These are phyloP conservation scores for Semnornis frantzii DNA, from an alignment of 2,113 vertebrate species.

Conservation along the genomic window DNA sequence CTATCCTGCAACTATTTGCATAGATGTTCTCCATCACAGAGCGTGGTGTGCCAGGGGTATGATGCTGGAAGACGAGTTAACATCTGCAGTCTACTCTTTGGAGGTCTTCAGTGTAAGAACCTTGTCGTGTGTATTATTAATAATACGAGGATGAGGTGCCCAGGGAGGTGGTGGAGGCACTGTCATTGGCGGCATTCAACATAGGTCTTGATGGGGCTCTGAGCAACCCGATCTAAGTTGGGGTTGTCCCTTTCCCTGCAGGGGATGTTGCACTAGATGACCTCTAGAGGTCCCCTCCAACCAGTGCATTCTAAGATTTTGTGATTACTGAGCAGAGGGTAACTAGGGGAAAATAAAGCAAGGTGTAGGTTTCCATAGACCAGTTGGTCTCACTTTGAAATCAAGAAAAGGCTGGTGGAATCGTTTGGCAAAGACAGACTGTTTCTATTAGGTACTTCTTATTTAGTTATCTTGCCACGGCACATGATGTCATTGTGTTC, in stretches of 20 bases:
- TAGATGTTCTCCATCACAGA: not conserved
- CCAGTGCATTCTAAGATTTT: too few relatives aligned
- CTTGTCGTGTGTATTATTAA: not conserved
- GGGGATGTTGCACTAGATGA: too few relatives aligned
- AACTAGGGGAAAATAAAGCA: not conserved
- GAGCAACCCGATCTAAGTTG: too few relatives aligned
- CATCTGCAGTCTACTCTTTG: not conserved
- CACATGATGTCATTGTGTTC: not conserved
- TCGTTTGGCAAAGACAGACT: not conserved
- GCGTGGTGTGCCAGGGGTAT: not conserved
- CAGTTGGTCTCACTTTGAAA: not conserved
- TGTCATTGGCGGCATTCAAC: too few relatives aligned
- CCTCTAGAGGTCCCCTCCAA: too few relatives aligned
- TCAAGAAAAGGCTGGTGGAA: not conserved
- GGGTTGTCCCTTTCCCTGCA: too few relatives aligned
- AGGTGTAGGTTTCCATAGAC: not conserved
- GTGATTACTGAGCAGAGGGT: not conserved
- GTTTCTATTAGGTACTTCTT: not conserved
- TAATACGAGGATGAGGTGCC: too few relatives aligned
- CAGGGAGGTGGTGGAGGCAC: too few relatives aligned
- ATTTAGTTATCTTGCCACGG: not conserved
- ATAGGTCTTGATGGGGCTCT: too few relatives aligned
- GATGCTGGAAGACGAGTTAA: not conserved
- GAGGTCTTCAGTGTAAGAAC: not conserved
- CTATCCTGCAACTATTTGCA: not conserved